Base-by-base conservation (phyloP, 2,113 vertebrate genomes). In the Galbula dea region DNA sequence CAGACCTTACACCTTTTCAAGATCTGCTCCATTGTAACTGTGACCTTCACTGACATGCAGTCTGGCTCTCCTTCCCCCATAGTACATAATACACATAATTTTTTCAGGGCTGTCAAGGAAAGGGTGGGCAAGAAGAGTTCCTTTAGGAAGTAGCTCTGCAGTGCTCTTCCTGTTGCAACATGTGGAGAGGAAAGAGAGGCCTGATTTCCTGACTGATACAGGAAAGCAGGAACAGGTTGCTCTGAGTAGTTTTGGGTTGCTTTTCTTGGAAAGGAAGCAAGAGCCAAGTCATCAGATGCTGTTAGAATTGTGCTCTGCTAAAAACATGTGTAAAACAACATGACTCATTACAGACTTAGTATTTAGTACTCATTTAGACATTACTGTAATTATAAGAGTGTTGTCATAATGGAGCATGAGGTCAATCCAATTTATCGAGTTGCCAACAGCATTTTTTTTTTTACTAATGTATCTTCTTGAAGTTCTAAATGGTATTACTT, bases 151-250 rank as follows among this genome's bases (percentile, higher is more conserved):
- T 97, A 85, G 93, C 95, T 97, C 96, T 97, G 92, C 96, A 94
- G 71, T 94, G 94, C 92, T 97, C 95, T 98, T 98, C 97, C 98
- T 98, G 89, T 93, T 93, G 92, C 90, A 96, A 86, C 97, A 96
- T 97, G 96, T 97, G 96, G 95, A 97, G 86, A 98, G 98, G 98
- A 98, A 98, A 85, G 96, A 81, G 97, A 94, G 96, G 96, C 96
- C 97, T 92, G 94, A 83, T 97, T 98, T 98, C 97, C 96, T 96
- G 97, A 94, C 96, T 95, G 72, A 34, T 96, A 93, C 97, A 98
- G 98, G 98, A 98, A 98, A 93, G 97, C 97, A 91, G 95, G 96
- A 97, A 91, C 98, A 97, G 97, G 98, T 97, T 98, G 97, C 96
- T 96, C 87, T 84, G 93, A 68, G 92, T 86, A 96, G 91, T 95